Evolutionary conservation across 2,888 invertebrate species (phyloP), one percentile per base, ranked within the genome.

Genomic region (Platerodrilus igneus): DNA sequence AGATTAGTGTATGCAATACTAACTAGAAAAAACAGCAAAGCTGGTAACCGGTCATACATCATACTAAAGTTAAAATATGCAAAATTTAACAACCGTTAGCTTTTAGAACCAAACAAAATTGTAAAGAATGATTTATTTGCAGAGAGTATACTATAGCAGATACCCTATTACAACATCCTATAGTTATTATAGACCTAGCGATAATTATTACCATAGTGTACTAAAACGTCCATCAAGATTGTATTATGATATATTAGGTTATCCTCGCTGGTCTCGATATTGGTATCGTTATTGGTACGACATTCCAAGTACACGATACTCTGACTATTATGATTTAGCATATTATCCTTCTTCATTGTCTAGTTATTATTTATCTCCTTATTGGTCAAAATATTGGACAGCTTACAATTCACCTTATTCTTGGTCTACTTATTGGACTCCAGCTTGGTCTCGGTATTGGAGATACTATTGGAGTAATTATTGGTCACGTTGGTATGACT

Each of bases 111-210:
- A n/a, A n/a, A n/a, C n/a, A n/a, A n/a, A n/a, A 28, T 22, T 30
- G 23, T 26, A 16, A 18, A 23, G 23, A 31, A 31, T 31, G 27
- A 35, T 53, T 51, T 53, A 38, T 60, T 63, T 65, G 29, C 66
- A 67, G 67, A 66, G 59, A 49, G 63, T 64, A 53, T 54, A 61
- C 46, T 66, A 62, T 60, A 49, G 55, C 34, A 56, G 63, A 51
- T 56, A 62, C 44, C 62, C 66, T 37, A 38, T 47, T 28, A 44
- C 47, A 28, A 41, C 45, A 30, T 37, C 41, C 31, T 45, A 49
- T 41, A 45, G 44, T 21, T 46, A 37, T 45, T 22, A 29, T 38
- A 38, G 26, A 11, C 34, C 33, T 30, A 28, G 26, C 22, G 15
- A 25, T 22, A 19, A 22, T 20, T 43, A 43, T 27, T 43, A 43